Conservation (phyloP, 2,888 invertebrate genomes). For the Frankliniella intonsa region DNA sequence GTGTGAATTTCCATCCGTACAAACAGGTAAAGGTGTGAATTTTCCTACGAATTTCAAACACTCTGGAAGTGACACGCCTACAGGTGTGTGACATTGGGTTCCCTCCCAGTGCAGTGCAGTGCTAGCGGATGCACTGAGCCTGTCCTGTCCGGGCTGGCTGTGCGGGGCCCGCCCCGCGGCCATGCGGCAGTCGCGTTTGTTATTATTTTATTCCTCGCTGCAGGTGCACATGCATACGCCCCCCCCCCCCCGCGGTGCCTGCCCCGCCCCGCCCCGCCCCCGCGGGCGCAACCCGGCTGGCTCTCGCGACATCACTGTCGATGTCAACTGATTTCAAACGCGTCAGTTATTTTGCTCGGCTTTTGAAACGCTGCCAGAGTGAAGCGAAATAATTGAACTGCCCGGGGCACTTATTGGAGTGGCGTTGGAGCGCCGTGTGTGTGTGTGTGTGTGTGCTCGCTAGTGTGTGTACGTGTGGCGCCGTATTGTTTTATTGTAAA, state of each 20-base stretch:
- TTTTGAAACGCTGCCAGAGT: slow-evolving; percentile 22
- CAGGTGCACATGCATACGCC: background rate
- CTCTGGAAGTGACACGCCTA: no score
- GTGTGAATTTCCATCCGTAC: no score
- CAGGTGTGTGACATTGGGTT: no score
- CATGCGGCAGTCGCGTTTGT: background rate
- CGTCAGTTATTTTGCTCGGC: slow-evolving; percentile 24
- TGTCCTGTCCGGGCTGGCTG: no score
- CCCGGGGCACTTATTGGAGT: slow-evolving; percentile 19
- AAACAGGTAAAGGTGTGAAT: no score
- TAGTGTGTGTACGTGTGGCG: background rate
- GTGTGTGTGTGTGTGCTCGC: background rate
- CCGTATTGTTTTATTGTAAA: background rate
- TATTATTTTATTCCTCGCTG: background rate
- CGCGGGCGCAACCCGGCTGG: background rate
- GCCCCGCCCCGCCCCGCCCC: background rate
- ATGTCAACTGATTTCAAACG: slow-evolving; percentile 26
- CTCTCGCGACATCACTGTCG: slow-evolving; percentile 13
- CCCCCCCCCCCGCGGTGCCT: background rate
- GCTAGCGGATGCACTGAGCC: no score
- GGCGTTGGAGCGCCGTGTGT: background rate
- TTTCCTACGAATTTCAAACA: no score
- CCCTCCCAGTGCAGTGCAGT: no score
- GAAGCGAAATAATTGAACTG: slow-evolving; percentile 13
- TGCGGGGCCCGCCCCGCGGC: no score